Evolutionary conservation across 2,888 invertebrate species (phyloP), one percentile per base, ranked within the genome.

Genomic region (Stramonita haemastoma): DNA sequence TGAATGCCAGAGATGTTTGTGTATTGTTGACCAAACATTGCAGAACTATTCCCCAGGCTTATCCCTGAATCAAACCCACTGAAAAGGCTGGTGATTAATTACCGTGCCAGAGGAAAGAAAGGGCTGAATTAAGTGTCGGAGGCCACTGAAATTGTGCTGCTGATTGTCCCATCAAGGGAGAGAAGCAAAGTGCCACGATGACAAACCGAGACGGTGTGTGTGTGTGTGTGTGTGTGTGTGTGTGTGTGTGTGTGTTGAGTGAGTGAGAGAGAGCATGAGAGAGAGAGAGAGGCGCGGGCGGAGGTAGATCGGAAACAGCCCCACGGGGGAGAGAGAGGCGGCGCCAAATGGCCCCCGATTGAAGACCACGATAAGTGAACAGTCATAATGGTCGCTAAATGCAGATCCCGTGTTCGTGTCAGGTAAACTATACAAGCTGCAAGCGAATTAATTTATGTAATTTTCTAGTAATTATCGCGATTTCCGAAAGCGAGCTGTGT

Each of bases 341-440:
- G 85, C 32, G 70, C 89, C 70, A 60, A 85, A 83, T 46, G 89
- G 84, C 89, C 89, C n/a, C 22, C 89, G 89, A 89, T 89, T 85
- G 60, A 73, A 60, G 84, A 60, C 60, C 60, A 56, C n/a, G 89
- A 89, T 89, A 89, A 89, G 89, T 89, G 89, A 89, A 84, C 89
- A 89, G 89, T 87, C 84, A 90, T 87, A 90, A 90, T 90, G 88
- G 90, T 19, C 57, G 60, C 90, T 88, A 90, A 90, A 90, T 90
- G 90, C 90, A 90, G 70, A 90, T 90, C 87, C 70, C 90, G 85
- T 90, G 90, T 90, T 90, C 90, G 84, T 90, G 90, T 90, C 90
- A 90, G 87, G 87, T 90, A 79, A 86, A 84, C 90, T 73, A 90
- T 84, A 90, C 90, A 90, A 85, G 89, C 89, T 73, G 89, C 73